These are phyloP conservation scores for Aegotheles bennettii DNA, from an alignment of 2,113 vertebrate genomes.

Conservation along the genomic window DNA sequence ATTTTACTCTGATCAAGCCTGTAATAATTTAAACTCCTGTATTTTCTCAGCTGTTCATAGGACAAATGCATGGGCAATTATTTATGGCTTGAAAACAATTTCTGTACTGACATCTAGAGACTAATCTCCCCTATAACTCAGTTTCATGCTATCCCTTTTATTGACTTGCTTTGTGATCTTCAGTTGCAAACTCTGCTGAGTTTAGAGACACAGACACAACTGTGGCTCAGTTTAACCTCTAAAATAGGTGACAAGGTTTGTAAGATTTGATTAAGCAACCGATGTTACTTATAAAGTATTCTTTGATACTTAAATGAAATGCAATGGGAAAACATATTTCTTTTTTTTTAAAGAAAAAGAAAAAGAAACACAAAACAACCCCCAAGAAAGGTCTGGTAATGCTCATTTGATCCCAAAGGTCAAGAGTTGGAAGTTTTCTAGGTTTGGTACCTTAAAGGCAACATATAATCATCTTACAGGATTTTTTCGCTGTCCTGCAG, in stretches of 20 bases:
- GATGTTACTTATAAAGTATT: neutral
- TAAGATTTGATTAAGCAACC: neutral
- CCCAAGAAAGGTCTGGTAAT: neutral
- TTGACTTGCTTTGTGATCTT: neutral
- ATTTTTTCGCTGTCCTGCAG: neutral
- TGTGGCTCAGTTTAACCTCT: neutral
- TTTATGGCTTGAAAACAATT: neutral
- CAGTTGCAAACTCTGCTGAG: neutral
- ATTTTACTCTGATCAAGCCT: neutral
- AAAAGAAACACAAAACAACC: neutral
- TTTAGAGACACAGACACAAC: neutral
- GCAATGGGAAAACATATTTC: neutral
- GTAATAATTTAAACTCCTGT: neutral
- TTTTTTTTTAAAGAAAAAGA: neutral
- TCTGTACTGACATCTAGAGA: neutral
- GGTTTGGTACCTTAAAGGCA: neutral
- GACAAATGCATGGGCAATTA: neutral
- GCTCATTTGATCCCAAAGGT: neutral
- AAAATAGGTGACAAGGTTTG: neutral
- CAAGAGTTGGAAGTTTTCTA: neutral
- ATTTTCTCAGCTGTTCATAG: neutral
- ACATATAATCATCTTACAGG: neutral
- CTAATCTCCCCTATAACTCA: neutral
- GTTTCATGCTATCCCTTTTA: neutral
- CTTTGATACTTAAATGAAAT: neutral